Base-by-base conservation (phyloP, 2,888 invertebrate species). In the Amorpha juglandis region DNA sequence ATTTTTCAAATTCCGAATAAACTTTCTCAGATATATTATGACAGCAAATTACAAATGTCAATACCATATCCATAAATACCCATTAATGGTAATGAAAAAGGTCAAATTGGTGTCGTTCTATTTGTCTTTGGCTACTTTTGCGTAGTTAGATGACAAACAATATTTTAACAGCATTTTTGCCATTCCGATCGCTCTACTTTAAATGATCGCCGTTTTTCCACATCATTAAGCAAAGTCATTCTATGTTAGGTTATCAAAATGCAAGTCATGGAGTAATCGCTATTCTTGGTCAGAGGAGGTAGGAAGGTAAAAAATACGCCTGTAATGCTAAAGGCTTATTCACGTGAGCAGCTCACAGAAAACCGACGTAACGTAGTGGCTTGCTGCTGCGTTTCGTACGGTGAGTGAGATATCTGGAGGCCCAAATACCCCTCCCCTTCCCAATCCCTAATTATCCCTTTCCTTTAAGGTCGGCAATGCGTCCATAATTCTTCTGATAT, bases 201-300 rank as follows among this genome's bases (percentile, higher is more conserved):
- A 55, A 55, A 55, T 16, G n/a, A 55, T 38, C 16, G 35, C 16
- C 16, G 16, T 58, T 38, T 58, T 58, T 58, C 19, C 19, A 21
- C 42, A 19, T 58, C 42, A 58, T 58, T 58, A 42, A 58, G 58
- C 38, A 12, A 38, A 16, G 42, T 58, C 58, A 58, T 42, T 58
- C 42, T 21, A 42, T 58, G 58, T 42, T 58, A 19, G 38, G 19
- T 19, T 42, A 14, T 42, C 16, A 11, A 58, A 42, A 58, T 42
- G 58, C 58, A 38, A 58, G 58, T 58, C 58, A 58, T 38, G 58
- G 0, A 12, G 19, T 58, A 19, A 58, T 58, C 42, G 58, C 19
- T 11, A 27, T 12, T 52, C 33, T 35, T 33, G 58, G 58, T 42
- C 58, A 42, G 42, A 12, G 1, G 58, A 19, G 58, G 58, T 21